These are phyloP conservation scores for Hyaena hyaena DNA, from an alignment of 2,113 vertebrate genomes.

Conservation along the genomic window DNA sequence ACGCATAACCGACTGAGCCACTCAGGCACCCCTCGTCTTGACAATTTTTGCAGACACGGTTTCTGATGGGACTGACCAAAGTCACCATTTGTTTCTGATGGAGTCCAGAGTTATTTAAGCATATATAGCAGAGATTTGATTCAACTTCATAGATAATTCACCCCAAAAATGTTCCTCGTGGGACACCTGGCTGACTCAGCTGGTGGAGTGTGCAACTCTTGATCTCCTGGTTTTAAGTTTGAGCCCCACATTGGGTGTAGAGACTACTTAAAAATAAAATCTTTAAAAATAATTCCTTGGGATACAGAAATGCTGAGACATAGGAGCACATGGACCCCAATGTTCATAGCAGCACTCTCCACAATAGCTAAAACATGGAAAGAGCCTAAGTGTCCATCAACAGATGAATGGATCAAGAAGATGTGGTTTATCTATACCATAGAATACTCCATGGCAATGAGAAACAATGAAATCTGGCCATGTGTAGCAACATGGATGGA, in stretches of 20 bases:
- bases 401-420: too few species aligned
- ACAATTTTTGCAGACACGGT: not conserved
- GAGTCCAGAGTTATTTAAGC: not conserved
- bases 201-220: not conserved
- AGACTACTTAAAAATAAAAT: not conserved
- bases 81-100: not conserved
- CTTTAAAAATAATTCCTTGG: not conserved
- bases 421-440: too few species aligned
- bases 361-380: too few species aligned
- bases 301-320: too few species aligned
- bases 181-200: not conserved
- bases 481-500: too few species aligned
- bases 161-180: not conserved
- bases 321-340: too few species aligned
- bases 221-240: not conserved
- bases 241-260: not conserved
- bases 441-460: too few species aligned
- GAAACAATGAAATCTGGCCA: too few species aligned
- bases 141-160: not conserved
- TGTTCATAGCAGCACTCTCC: too few species aligned
- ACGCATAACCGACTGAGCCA: too few species aligned
- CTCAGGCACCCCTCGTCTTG: not conserved
- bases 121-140: not conserved
- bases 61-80: not conserved
- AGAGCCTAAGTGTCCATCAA: too few species aligned